phyloP scores from a whole-genome alignment of 2,113 vertebrate genomes.

The Cercocebus atys region DNA sequence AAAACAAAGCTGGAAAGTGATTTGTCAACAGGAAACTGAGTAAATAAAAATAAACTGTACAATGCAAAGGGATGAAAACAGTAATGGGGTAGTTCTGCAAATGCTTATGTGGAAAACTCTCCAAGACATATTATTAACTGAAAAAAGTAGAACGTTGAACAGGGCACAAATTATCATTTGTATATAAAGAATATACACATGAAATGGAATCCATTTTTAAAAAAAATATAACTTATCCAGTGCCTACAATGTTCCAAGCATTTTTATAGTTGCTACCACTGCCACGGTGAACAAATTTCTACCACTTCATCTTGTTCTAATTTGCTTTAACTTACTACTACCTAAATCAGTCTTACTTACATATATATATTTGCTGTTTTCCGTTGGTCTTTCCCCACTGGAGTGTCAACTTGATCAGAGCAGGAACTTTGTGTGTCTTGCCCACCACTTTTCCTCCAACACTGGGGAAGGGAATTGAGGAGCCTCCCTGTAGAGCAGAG shows the following conservation, averaged over 20 bases:
- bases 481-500: background rate
- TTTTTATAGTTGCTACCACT: background rate
- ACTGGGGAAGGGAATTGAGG: too few relatives aligned
- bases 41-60: slow-evolving; percentile 2
- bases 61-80: background rate
- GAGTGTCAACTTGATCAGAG: background rate
- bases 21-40: background rate
- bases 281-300: background rate
- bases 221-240: background rate
- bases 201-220: background rate
- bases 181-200: background rate
- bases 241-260: background rate
- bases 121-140: background rate
- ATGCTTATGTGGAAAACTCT: background rate
- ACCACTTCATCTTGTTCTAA: background rate
- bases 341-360: fast-evolving
- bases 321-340: background rate
- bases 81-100: background rate
- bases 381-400: background rate
- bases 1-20: background rate
- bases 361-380: background rate
- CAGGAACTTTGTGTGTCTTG: background rate
- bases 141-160: background rate
- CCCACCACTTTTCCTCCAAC: background rate
- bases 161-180: background rate